Conservation (phyloP, 2,888 invertebrate genomes). For the Teinopalpus imperialis region DNA sequence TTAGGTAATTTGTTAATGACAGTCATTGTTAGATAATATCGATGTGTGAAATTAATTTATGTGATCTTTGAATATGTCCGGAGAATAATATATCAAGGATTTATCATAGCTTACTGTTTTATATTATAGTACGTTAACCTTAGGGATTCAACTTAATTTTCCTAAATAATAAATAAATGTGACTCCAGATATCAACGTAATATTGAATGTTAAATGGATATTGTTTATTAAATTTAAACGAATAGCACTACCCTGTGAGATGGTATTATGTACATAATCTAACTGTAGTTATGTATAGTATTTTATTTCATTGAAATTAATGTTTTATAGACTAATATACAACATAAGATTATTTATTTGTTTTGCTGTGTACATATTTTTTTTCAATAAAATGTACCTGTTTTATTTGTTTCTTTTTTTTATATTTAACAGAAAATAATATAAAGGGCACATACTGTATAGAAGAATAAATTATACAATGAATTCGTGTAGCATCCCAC, state of each 20-base stretch:
- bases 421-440: neutral
- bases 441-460: neutral
- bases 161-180: slow-evolving; percentile 64
- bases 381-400: slow-evolving; percentile 82
- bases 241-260: slow-evolving; percentile 66
- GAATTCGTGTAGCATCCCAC: no score
- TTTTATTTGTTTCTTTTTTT: slow-evolving; percentile 56
- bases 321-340: slow-evolving; percentile 83
- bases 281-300: slow-evolving; percentile 80
- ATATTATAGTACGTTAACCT: slow-evolving; percentile 69
- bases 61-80: slow-evolving; percentile 64
- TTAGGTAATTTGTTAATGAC: slow-evolving; percentile 70
- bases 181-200: slow-evolving; percentile 71
- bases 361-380: slow-evolving; percentile 83
- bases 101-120: slow-evolving; percentile 74
- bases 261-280: slow-evolving; percentile 80
- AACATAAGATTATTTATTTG: slow-evolving; percentile 82
- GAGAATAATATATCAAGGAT: slow-evolving; percentile 60
- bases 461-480: no score
- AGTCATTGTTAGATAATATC: slow-evolving; percentile 70
- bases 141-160: slow-evolving; percentile 68
- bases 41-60: slow-evolving; percentile 65
- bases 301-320: slow-evolving; percentile 82
- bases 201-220: slow-evolving; percentile 75
- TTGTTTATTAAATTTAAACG: slow-evolving; percentile 72